Evolutionary conservation across 2,888 invertebrate species (phyloP), one percentile per base, ranked within the genome.

Genomic region (Clepsis dumicolana): DNA sequence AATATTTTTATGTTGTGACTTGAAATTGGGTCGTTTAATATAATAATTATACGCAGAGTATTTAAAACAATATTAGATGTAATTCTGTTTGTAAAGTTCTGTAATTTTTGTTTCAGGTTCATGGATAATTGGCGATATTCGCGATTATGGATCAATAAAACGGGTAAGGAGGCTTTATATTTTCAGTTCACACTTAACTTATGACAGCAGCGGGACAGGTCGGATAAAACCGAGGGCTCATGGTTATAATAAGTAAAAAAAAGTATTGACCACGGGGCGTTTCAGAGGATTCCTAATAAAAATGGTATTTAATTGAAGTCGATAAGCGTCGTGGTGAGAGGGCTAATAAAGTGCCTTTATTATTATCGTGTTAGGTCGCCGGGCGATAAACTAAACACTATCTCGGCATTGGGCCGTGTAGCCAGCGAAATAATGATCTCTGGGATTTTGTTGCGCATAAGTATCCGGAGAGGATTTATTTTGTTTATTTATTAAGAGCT

Each of bases 281-380:
- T 89, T 81, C 83, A 79, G 81, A 82, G 79, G 86, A 84, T 89
- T 90, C 86, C 83, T 82, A 92, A 93, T 93, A 93, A 93, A 93
- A 91, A 91, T 89, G 86, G 88, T 89, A 92, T 92, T 93, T 93
- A 93, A 93, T 92, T 93, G 92, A 85, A 86, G 80, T 79, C 91
- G 92, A 92, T 92, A 93, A 89, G 86, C 80, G 82, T 85, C 89
- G 81, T 85, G 88, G 83, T 80, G 85, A 87, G 90, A 86, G 82
- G 88, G 81, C 87, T 85, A 92, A 93, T 93, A 93, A 93, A 93
- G 86, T 87, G 84, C 77, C 83, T 91, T 90, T 91, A 90, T 91
- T 93, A 92, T 92, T 88, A 86, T 87, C 87, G 85, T 88, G 88
- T 89, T 86, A 87, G 84, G 84, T 83, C 82, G 84, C 79, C 79